These are phyloP conservation scores for Pantherophis alleghaniensis DNA, from an alignment of 2,797 vertebrate species.

Conservation along the genomic window DNA sequence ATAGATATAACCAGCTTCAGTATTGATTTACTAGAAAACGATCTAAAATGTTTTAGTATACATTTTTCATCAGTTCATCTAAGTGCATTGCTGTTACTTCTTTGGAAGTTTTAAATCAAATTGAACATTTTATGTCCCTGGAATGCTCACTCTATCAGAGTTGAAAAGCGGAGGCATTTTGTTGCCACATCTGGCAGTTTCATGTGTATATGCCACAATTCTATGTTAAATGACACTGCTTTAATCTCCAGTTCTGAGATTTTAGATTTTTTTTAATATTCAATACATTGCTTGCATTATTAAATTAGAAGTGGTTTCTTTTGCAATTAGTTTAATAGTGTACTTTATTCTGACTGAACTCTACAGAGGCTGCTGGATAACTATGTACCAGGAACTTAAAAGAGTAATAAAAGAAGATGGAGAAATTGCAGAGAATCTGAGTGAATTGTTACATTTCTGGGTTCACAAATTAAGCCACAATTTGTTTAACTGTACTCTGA, in stretches of 20 bases:
- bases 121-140: not conserved
- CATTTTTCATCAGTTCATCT: not conserved
- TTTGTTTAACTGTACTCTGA: not conserved
- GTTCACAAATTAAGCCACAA: not conserved
- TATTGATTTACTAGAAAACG: not conserved
- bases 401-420: not conserved
- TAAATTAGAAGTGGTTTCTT: not conserved
- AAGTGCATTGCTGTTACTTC: not conserved
- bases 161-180: not conserved
- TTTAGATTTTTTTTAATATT: not conserved
- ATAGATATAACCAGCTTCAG: not conserved
- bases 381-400: not conserved
- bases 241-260: not conserved
- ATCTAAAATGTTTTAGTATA: not conserved
- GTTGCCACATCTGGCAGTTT: not conserved
- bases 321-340: not conserved
- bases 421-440: not conserved
- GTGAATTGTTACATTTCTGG: not conserved
- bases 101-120: not conserved
- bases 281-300: not conserved
- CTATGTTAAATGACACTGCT: not conserved
- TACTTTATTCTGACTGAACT: not conserved
- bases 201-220: not conserved
- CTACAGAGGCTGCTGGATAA: not conserved
- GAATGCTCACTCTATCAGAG: not conserved